Evolutionary conservation across 1,140 invertebrate genomes (phyloP), one percentile per base, ranked within the genome.

Genomic region (Apis dorsata): DNA sequence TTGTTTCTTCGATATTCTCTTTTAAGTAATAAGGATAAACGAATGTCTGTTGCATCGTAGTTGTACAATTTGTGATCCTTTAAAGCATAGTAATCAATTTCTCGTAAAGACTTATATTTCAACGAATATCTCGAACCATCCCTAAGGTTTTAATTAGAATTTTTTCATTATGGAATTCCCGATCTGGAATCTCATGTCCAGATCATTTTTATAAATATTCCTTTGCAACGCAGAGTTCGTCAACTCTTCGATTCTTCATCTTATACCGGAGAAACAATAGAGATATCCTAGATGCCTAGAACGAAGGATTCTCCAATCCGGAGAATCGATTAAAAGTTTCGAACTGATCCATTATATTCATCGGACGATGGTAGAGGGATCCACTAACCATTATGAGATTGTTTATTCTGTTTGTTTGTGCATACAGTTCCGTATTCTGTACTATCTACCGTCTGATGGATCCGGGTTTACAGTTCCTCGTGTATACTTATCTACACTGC

Each of bases 401-500:
- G 53, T 76, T 76, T 68, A 59, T 51, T 65, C n/a, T 60, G 53
- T 68, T 81, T 51, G 51, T 44, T 44, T 28, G 63, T 5, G 28
- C 53, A 24, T 19, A 34, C 21, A 57, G 57, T 59, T 65, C 34
- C 7, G n/a, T 66, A 57, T 68, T 8, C 63, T 11, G 53, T 53
- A 53, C 24, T 81, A 81, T 81, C 53, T 59, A 34, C 4, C 12
- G n/a, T 19, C 24, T 60, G 73, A 49, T 65, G 12, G 21, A n/a
- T 44, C 57, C 57, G 34, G 44, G 73, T 51, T 76, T 81, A 68
- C 73, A 66, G 34, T 81, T 59, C n/a, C 17, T 21, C n/a, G 59
- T 68, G 73, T 59, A 24, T 24, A 81, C 73, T 59, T 75, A 81
- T 68, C 72, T 59, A 66, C n/a, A 19, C 44, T n/a, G 15, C 15